Conservation (phyloP, 2,797 vertebrate species). For the Falco biarmicus region DNA sequence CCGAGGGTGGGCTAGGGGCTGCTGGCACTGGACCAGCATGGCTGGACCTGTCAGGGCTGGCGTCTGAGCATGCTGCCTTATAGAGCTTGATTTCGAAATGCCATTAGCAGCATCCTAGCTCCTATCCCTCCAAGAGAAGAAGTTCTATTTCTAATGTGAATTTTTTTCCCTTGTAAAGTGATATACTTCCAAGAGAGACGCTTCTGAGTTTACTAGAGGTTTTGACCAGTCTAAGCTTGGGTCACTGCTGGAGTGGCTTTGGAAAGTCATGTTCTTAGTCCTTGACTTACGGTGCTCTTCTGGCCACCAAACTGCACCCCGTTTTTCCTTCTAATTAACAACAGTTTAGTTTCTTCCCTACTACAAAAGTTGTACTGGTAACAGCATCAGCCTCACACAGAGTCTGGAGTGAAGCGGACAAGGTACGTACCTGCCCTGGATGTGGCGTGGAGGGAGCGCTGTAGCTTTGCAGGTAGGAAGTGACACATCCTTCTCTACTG, state of each 20-base stretch:
- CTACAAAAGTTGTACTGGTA: not conserved
- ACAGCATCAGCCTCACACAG: not conserved
- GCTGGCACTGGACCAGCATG: not conserved
- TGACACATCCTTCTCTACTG: not conserved
- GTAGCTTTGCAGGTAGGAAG: not conserved
- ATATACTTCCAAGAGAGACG: not conserved
- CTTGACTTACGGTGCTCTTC: not conserved
- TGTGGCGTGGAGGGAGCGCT: not conserved
- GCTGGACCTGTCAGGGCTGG: not conserved
- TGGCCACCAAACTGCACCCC: not conserved
- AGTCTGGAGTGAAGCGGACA: not conserved
- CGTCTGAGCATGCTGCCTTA: not conserved
- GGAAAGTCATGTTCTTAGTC: not conserved
- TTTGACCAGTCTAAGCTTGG: not conserved
- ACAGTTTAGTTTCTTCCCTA: not conserved
- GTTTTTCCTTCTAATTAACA: not conserved
- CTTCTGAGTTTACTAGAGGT: not conserved
- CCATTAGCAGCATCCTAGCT: not conserved
- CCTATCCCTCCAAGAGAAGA: not conserved
- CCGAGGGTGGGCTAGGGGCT: not conserved
- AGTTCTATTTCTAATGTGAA: not conserved
- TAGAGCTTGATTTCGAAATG: not conserved
- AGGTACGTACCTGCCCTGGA: not conserved
- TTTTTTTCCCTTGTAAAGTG: not conserved
- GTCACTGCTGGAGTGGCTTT: not conserved